Percentiles rank a stretch among this genome's conserved stretches.
Conservation (phyloP, 2,888 invertebrate genomes). For the Rhagium mordax region DNA sequence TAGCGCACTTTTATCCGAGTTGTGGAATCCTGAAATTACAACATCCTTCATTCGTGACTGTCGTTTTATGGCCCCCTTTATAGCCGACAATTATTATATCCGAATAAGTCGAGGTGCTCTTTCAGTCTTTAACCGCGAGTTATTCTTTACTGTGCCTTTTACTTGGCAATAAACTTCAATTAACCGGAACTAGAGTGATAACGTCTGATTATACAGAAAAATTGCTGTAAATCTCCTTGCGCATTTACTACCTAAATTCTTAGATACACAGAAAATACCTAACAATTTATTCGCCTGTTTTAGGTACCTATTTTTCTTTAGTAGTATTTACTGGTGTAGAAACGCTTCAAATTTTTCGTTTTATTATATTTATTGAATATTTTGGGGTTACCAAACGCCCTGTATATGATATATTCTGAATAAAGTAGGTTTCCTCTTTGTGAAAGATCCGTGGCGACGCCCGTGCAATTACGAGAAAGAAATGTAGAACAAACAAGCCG, state of each 20-base stretch:
- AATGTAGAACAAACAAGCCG: no score
- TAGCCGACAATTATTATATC: slow-evolving; percentile 55
- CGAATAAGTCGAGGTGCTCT: slow-evolving; percentile 38
- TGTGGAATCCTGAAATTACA: slow-evolving; percentile 55
- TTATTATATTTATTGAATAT: no score
- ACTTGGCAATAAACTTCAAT: slow-evolving; percentile 28
- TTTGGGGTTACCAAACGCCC: no score
- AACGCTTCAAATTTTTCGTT: no score
- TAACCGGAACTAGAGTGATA: not conserved
- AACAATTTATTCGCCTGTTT: no score
- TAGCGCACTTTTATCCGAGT: slow-evolving; percentile 44
- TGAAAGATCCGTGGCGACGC: no score
- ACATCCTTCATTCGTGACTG: slow-evolving; percentile 56
- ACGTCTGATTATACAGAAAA: not conserved
- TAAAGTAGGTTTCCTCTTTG: no score
- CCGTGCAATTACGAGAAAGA: no score
- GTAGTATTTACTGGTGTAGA: no score
- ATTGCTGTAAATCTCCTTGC: not conserved
- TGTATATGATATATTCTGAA: no score
- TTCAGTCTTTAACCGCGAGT: slow-evolving; percentile 33
- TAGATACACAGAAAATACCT: no score
- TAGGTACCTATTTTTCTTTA: no score
- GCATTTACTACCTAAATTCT: not conserved
- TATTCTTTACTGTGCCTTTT: slow-evolving; percentile 31
- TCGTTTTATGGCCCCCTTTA: slow-evolving; percentile 55